A percentile compares a stretch with the other conserved stretches of the same genome.
phyloP scores from a whole-genome alignment of 2,888 invertebrate species.

The Tetropium fuscum region DNA sequence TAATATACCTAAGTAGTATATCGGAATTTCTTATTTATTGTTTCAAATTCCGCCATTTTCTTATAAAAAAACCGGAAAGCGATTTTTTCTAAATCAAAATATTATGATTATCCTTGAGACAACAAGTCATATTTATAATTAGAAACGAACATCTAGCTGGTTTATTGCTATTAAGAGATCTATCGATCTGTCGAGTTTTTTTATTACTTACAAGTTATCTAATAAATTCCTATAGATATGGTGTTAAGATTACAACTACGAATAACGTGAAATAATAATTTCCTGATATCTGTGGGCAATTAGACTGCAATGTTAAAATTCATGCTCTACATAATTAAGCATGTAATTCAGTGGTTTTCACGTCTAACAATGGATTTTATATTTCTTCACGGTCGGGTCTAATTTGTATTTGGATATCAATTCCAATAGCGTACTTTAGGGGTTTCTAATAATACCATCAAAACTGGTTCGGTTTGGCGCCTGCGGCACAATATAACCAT shows the following conservation, averaged over 20 bases:
- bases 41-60: too few species aligned
- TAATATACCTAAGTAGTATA: too few species aligned
- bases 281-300: conserved; percentile 35
- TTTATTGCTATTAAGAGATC: conserved; percentile 14
- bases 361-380: conserved; percentile 50
- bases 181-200: conserved; percentile 3
- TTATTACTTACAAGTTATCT: too few species aligned
- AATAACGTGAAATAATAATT: conserved; percentile 12
- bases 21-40: too few species aligned
- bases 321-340: conserved; percentile 56
- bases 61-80: too few species aligned
- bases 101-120: too few species aligned
- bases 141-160: conserved; percentile 14
- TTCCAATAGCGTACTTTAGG: conserved; percentile 5
- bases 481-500: too few species aligned
- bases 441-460: too few species aligned
- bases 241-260: conserved; percentile 19
- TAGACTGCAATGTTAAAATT: conserved; percentile 41
- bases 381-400: conserved; percentile 53
- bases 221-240: conserved; percentile 11
- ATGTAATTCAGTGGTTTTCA: conserved; percentile 52
- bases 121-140: too few species aligned
- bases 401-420: conserved; percentile 50
- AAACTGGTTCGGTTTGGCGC: too few species aligned
- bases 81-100: too few species aligned